A percentile compares a stretch with the other conserved stretches of the same genome.
phyloP scores from a whole-genome alignment of 2,888 invertebrate genomes.

The Chymomyza fuscimana region DNA sequence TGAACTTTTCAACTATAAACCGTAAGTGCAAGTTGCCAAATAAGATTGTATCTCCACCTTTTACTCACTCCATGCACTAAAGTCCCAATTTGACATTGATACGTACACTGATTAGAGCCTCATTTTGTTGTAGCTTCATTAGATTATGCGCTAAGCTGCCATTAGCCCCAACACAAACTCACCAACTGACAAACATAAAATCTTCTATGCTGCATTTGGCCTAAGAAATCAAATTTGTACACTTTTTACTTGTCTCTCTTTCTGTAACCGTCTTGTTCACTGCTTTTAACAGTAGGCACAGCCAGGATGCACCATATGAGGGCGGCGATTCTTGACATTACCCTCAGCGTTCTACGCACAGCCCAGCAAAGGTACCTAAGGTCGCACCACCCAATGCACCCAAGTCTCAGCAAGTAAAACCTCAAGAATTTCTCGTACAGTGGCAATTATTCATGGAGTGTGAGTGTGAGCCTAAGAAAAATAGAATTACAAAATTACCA shows the following conservation, averaged over 20 bases:
- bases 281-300: constrained; percentile 22
- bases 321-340: constrained; percentile 50
- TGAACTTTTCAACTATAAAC: constrained; percentile 83
- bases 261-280: constrained; percentile 40
- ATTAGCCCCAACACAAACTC: constrained; percentile 8
- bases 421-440: constrained; percentile 37
- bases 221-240: constrained; percentile 25
- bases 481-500: constrained; percentile 20
- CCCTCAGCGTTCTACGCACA: constrained; percentile 31
- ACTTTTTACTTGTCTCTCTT: constrained; percentile 39
- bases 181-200: constrained; percentile 30
- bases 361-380: constrained; percentile 4
- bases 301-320: constrained; percentile 40
- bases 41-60: constrained; percentile 7
- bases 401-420: constrained; percentile 20
- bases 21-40: constrained; percentile 78
- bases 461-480: constrained; percentile 64
- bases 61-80: constrained; percentile 24
- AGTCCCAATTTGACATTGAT: constrained; percentile 39
- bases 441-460: constrained; percentile 77
- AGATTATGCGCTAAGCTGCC: not conserved
- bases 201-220: not conserved
- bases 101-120: constrained; percentile 61
- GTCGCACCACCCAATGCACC: constrained; percentile 25
- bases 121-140: constrained; percentile 23